Evolutionary conservation across 1,140 invertebrate species (phyloP).

Genomic region (Drosophila carrolli): DNA sequence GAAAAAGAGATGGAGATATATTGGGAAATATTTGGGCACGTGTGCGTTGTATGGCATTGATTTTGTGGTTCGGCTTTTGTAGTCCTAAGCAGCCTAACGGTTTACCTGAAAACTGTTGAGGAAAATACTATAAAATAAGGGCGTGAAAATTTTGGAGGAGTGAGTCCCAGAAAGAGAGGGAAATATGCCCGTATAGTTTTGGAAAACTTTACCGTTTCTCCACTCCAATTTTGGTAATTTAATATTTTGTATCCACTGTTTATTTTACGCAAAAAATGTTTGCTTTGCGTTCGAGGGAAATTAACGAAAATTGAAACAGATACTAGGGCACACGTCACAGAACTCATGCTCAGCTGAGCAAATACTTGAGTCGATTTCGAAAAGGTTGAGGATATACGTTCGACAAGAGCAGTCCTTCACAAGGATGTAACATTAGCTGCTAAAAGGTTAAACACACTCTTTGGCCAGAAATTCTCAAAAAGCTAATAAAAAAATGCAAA

Average conservation of each 20-base stretch:
- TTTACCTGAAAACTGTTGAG: slow-evolving; percentile 36
- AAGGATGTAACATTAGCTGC: slow-evolving; percentile 72
- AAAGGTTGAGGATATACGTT: slow-evolving; percentile 13
- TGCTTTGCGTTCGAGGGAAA: slow-evolving; percentile 54
- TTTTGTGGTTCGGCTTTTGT: slow-evolving; percentile 50
- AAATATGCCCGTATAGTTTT: slow-evolving; percentile 43
- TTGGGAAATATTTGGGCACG: slow-evolving; percentile 29
- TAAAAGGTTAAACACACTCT: slow-evolving; percentile 64
- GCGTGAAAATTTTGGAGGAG: slow-evolving; percentile 1
- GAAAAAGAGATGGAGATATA: slow-evolving; percentile 3
- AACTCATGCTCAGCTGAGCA: slow-evolving; percentile 65
- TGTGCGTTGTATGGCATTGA: slow-evolving; percentile 54
- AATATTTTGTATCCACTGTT: slow-evolving; percentile 71
- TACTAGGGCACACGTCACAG: slow-evolving; percentile 53
- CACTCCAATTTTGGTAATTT: slow-evolving; percentile 52
- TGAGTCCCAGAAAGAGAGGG: background rate
- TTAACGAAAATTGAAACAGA: slow-evolving; percentile 64
- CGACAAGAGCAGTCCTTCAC: slow-evolving; percentile 23
- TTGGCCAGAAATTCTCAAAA: slow-evolving; percentile 3
- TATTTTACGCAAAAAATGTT: slow-evolving; percentile 68
- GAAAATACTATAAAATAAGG: background rate
- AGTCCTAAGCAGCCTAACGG: slow-evolving; percentile 52
- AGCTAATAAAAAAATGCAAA: slow-evolving; percentile 47
- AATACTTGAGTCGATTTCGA: slow-evolving; percentile 56
- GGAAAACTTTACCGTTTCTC: slow-evolving; percentile 58